Conservation (phyloP, 2,888 invertebrate species). For the Hirtodrosophila confusa region DNA sequence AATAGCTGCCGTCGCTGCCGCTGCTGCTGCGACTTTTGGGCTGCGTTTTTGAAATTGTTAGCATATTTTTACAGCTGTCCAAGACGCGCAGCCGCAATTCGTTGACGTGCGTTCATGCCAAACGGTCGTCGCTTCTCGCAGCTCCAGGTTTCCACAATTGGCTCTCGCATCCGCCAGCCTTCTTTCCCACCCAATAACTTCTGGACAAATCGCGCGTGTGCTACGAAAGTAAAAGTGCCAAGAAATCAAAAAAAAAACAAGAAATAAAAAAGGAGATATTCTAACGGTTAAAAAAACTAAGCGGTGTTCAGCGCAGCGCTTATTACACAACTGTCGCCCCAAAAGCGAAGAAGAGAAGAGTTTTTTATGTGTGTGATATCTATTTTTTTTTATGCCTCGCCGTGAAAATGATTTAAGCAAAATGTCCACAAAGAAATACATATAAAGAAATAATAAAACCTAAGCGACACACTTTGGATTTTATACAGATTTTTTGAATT, state of each 20-base stretch:
- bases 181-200: background rate
- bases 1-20: constrained; percentile 3
- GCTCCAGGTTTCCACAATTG: constrained; percentile 42
- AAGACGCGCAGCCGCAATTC: constrained; percentile 83
- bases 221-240: constrained; percentile 69
- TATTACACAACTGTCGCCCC: constrained; percentile 47
- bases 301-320: constrained; percentile 15
- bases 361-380: constrained; percentile 37
- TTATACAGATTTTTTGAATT: constrained; percentile 39
- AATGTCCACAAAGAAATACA: constrained; percentile 28
- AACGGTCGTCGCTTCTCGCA: constrained; percentile 75
- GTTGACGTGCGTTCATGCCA: constrained; percentile 79
- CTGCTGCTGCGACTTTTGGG: constrained; percentile 44
- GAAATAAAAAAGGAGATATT: constrained; percentile 45
- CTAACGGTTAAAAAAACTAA: constrained; percentile 59
- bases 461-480: constrained; percentile 56
- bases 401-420: constrained; percentile 64
- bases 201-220: constrained; percentile 30
- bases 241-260: constrained; percentile 25
- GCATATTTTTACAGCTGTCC: constrained; percentile 81
- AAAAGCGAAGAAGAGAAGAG: constrained; percentile 19
- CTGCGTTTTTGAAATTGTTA: constrained; percentile 80
- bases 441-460: constrained; percentile 15
- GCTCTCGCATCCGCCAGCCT: constrained; percentile 18
- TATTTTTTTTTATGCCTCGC: constrained; percentile 13